These are phyloP conservation scores for Pogonomyrmex californicus DNA, from an alignment of 1,140 invertebrate genomes.

Conservation along the genomic window DNA sequence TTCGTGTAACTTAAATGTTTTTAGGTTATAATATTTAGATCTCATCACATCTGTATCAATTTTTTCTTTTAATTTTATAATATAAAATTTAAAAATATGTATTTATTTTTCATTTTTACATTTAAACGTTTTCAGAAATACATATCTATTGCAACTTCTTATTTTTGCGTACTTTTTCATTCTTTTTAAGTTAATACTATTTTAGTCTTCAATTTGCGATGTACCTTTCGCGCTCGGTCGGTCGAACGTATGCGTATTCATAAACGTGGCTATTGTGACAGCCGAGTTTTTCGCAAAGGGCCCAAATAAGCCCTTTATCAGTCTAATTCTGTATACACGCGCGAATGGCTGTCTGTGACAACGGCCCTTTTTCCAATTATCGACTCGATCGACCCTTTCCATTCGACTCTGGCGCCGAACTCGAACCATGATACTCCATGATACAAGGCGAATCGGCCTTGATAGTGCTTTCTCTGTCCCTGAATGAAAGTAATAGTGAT, in stretches of 20 bases:
- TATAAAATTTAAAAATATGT: neutral
- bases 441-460: conserved; percentile 46
- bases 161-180: neutral
- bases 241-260: conserved; percentile 38
- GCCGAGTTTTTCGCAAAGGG: conserved; percentile 61
- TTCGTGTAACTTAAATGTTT: neutral
- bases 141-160: neutral
- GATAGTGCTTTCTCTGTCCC: conserved; percentile 44
- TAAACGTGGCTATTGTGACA: conserved; percentile 60
- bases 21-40: neutral
- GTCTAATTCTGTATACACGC: conserved; percentile 61
- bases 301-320: conserved; percentile 75
- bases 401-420: conserved; percentile 40
- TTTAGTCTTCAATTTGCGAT: conserved; percentile 42
- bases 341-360: conserved; percentile 66
- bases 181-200: conserved; percentile 33
- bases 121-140: neutral
- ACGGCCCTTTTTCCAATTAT: conserved; percentile 78
- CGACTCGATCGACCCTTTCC: conserved; percentile 71
- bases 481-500: conserved; percentile 45
- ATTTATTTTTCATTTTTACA: neutral
- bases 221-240: conserved; percentile 28
- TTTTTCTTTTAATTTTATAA: neutral
- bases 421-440: conserved; percentile 57
- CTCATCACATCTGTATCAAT: neutral